These are phyloP conservation scores for Ophonus ardosiacus DNA, from an alignment of 2,888 invertebrate genomes.

Conservation along the genomic window DNA sequence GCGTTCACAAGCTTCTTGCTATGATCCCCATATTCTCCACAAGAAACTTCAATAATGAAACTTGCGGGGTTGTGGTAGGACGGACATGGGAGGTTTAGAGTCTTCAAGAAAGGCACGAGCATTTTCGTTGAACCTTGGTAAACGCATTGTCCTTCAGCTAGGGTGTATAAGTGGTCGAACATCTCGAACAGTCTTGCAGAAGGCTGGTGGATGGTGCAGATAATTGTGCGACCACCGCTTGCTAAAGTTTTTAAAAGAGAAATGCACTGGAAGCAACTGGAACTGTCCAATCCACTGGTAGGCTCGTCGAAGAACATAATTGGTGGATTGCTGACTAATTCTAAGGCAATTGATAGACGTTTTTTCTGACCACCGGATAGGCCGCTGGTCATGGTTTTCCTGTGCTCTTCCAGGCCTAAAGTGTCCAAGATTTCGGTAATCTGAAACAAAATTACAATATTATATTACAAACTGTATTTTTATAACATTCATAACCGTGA, in stretches of 20 bases:
- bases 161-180: slow-evolving; percentile 96
- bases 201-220: slow-evolving; percentile 97
- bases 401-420: slow-evolving; percentile 90
- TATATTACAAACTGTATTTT: too few species aligned
- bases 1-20: slow-evolving; percentile 90
- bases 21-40: slow-evolving; percentile 97
- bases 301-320: slow-evolving; percentile 99
- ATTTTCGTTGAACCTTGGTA: slow-evolving; percentile 94
- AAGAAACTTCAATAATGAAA: slow-evolving; percentile 97
- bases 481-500: too few species aligned
- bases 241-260: slow-evolving; percentile 92
- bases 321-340: slow-evolving; percentile 97
- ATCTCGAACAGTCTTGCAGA: slow-evolving; percentile 97
- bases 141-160: slow-evolving; percentile 96
- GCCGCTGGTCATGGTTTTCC: slow-evolving; percentile 93
- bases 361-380: slow-evolving; percentile 97
- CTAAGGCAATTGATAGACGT: slow-evolving; percentile 94
- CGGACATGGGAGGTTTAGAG: slow-evolving; percentile 92
- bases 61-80: slow-evolving; percentile 98
- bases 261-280: slow-evolving; percentile 96
- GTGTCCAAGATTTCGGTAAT: slow-evolving; percentile 95
- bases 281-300: slow-evolving; percentile 96
- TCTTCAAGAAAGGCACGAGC: slow-evolving; percentile 88
- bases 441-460: slow-evolving; percentile 76
- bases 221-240: slow-evolving; percentile 93